Conservation (phyloP, 2,797 vertebrate species). For the Tolypeutes matacus region DNA sequence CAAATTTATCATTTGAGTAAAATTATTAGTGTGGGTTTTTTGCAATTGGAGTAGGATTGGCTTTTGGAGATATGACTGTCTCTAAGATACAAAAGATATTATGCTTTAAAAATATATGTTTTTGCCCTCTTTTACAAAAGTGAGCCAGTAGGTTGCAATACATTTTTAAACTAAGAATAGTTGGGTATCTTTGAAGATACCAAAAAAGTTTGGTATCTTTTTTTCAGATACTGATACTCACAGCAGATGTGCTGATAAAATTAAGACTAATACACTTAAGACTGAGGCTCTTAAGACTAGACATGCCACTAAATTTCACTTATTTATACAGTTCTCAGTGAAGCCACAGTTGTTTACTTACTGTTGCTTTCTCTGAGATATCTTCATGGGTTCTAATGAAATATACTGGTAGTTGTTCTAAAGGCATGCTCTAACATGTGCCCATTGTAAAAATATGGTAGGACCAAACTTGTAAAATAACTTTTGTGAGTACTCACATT, state of each 20-base stretch:
- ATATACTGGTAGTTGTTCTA: not conserved
- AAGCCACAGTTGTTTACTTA: slow-evolving; percentile 29
- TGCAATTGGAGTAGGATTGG: not conserved
- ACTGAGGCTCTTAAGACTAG: slow-evolving; percentile 55
- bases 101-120: not conserved
- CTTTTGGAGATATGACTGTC: not conserved
- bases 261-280: slow-evolving; percentile 48
- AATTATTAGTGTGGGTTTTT: not conserved
- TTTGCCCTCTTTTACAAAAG: slow-evolving; percentile 70
- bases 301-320: slow-evolving; percentile 33
- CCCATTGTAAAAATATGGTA: not conserved
- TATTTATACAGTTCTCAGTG: slow-evolving; percentile 50
- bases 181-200: slow-evolving; percentile 51
- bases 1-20: not conserved
- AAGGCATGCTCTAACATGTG: not conserved
- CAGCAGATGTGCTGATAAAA: slow-evolving; percentile 74
- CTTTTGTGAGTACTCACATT: not conserved
- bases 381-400: not conserved
- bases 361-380: slow-evolving; percentile 56
- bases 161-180: slow-evolving; percentile 67
- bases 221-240: slow-evolving; percentile 31
- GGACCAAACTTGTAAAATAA: not conserved
- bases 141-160: slow-evolving; percentile 39
- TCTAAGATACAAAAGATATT: slow-evolving; percentile 41
- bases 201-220: slow-evolving; percentile 64